These are phyloP conservation scores for Beris morrisii DNA, from an alignment of 2,888 invertebrate genomes.

Conservation along the genomic window DNA sequence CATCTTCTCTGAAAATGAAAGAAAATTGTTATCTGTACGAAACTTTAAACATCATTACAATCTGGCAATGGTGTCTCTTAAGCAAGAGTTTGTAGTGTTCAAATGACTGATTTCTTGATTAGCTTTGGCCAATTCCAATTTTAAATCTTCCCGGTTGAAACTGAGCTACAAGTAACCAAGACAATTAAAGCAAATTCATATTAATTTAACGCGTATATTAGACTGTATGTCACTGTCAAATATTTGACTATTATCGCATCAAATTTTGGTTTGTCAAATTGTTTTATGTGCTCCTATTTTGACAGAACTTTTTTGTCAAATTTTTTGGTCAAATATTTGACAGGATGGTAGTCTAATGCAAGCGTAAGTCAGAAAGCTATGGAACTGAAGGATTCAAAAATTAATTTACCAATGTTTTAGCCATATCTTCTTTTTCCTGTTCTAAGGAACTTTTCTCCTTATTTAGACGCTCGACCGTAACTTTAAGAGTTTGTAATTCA, in stretches of 20 bases:
- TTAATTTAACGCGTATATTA: neutral
- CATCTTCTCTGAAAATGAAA: conserved; percentile 33
- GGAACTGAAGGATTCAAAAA: neutral
- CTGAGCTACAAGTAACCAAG: conserved; percentile 11
- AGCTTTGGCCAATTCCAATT: conserved; percentile 30
- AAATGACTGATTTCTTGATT: conserved; percentile 34
- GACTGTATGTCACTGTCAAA: too few relatives aligned
- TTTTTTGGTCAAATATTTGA: neutral
- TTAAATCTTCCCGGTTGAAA: conserved; percentile 18
- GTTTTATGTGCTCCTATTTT: too few relatives aligned
- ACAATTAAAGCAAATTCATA: neutral
- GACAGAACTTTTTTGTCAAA: neutral
- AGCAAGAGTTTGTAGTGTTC: conserved; percentile 26
- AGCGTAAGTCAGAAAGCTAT: neutral
- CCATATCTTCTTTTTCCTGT: conserved; percentile 30
- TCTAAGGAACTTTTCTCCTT: conserved; percentile 31
- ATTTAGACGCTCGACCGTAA: conserved; percentile 16
- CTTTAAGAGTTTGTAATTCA: conserved; percentile 32
- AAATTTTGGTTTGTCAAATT: neutral
- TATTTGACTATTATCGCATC: neutral
- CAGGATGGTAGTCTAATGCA: neutral
- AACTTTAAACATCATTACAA: conserved; percentile 28
- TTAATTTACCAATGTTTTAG: conserved; percentile 27
- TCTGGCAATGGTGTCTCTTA: conserved; percentile 27
- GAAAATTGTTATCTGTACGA: neutral